Percentiles rank a stretch among this genome's conserved stretches.
These are phyloP conservation scores for Ernsta delagoae DNA, from an alignment of 2,888 invertebrate species.

Conservation along the genomic window DNA sequence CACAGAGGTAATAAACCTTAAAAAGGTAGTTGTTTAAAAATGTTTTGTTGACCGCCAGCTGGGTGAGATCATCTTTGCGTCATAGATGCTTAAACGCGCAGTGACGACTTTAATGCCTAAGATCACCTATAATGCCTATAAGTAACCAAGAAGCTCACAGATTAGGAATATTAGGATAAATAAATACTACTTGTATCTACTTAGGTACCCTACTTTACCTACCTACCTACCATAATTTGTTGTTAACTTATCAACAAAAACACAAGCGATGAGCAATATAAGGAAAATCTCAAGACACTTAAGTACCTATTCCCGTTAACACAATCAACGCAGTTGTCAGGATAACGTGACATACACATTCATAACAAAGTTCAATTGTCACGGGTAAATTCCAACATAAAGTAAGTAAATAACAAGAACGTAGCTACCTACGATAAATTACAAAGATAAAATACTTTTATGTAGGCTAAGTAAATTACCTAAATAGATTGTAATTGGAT, in stretches of 20 bases:
- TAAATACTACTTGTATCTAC: too few relatives aligned
- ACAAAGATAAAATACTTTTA: not conserved
- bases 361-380: constrained; percentile 5
- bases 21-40: constrained; percentile 27
- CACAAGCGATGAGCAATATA: not conserved
- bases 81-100: not conserved
- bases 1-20: constrained; percentile 17
- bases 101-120: constrained; percentile 14
- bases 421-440: not conserved
- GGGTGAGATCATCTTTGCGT: constrained; percentile 20
- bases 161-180: too few relatives aligned
- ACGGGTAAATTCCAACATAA: constrained; percentile 6
- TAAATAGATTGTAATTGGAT: not conserved
- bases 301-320: too few relatives aligned
- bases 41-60: constrained; percentile 20
- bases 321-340: not conserved
- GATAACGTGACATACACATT: constrained; percentile 4
- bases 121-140: not conserved
- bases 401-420: not conserved
- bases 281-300: not conserved
- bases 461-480: not conserved
- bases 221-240: too few relatives aligned
- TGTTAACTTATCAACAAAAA: not conserved
- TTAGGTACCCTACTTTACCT: too few relatives aligned
- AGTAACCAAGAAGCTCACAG: too few relatives aligned